phyloP scores from a whole-genome alignment of 2,888 invertebrate species.

The Lampropteryx suffumata region DNA sequence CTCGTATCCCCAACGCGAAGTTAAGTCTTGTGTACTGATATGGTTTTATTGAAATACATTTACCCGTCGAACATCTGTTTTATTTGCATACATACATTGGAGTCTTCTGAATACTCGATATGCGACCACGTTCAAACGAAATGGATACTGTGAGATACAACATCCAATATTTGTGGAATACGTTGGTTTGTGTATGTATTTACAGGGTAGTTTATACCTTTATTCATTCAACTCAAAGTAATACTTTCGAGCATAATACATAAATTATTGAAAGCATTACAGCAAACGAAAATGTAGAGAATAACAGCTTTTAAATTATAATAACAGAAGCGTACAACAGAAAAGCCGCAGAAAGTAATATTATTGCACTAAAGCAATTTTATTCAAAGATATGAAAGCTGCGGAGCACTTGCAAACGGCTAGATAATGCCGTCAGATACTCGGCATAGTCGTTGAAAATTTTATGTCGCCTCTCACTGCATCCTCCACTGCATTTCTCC shows the following conservation, averaged over 20 bases:
- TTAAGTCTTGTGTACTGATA: constrained; percentile 31
- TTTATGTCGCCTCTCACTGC: constrained; percentile 76
- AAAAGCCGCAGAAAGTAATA: constrained; percentile 34
- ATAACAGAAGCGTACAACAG: constrained; percentile 27
- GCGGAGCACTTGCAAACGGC: constrained; percentile 71
- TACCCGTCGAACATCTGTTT: constrained; percentile 45
- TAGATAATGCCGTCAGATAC: constrained; percentile 78
- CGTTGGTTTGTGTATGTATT: constrained; percentile 23
- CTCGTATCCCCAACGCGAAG: constrained; percentile 35
- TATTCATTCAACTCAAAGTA: not conserved
- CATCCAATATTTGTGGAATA: constrained; percentile 31
- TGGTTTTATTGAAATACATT: constrained; percentile 51
- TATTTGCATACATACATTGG: constrained; percentile 48
- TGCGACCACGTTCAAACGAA: constrained; percentile 35
- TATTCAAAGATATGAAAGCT: constrained; percentile 74
- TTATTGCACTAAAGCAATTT: constrained; percentile 58
- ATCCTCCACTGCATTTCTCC: constrained; percentile 61
- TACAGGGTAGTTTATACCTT: constrained; percentile 6
- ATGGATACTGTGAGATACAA: constrained; percentile 27
- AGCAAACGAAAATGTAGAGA: constrained; percentile 13
- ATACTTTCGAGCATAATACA: too few species aligned
- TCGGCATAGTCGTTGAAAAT: constrained; percentile 75
- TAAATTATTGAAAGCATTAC: not conserved
- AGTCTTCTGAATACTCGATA: constrained; percentile 45
- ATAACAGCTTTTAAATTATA: constrained; percentile 27